These are phyloP conservation scores for Isotomurus palustris DNA, from an alignment of 2,888 invertebrate genomes.

Conservation along the genomic window DNA sequence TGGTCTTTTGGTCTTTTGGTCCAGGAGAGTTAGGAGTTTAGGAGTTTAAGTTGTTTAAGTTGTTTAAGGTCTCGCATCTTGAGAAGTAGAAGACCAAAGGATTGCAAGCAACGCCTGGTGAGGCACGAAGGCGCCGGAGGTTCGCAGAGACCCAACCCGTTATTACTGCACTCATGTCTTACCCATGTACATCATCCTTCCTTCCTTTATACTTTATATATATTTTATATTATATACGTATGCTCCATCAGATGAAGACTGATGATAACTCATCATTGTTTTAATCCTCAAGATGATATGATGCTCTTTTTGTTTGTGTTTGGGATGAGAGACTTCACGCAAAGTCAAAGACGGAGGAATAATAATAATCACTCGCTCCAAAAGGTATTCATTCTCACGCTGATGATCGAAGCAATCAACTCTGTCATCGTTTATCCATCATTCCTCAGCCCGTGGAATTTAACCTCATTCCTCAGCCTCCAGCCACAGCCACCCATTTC, in stretches of 20 bases:
- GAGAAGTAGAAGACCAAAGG: too few species aligned
- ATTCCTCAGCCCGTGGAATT: constrained; percentile 34
- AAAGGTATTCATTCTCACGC: constrained; percentile 32
- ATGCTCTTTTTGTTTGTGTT: too few species aligned
- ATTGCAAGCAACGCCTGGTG: constrained; percentile 37
- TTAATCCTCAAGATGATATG: background rate
- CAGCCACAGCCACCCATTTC: constrained; percentile 2
- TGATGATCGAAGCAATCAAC: constrained; percentile 34
- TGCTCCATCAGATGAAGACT: background rate
- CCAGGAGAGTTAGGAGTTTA: too few species aligned
- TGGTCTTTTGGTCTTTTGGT: too few species aligned
- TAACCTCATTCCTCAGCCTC: constrained; percentile 1
- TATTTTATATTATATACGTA: too few species aligned
- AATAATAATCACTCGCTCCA: too few species aligned
- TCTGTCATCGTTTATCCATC: constrained; percentile 42
- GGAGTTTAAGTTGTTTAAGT: too few species aligned
- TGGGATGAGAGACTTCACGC: too few species aligned
- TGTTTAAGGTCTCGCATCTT: too few species aligned
- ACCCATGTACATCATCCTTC: background rate
- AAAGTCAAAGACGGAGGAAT: too few species aligned
- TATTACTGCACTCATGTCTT: constrained; percentile 32
- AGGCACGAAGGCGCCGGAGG: constrained; percentile 37
- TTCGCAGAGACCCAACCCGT: constrained; percentile 36
- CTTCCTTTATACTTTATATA: too few species aligned
- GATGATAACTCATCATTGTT: constrained; percentile 41